Base-by-base conservation (phyloP, 1,140 invertebrate species). In the Saxidomus purpurata region DNA sequence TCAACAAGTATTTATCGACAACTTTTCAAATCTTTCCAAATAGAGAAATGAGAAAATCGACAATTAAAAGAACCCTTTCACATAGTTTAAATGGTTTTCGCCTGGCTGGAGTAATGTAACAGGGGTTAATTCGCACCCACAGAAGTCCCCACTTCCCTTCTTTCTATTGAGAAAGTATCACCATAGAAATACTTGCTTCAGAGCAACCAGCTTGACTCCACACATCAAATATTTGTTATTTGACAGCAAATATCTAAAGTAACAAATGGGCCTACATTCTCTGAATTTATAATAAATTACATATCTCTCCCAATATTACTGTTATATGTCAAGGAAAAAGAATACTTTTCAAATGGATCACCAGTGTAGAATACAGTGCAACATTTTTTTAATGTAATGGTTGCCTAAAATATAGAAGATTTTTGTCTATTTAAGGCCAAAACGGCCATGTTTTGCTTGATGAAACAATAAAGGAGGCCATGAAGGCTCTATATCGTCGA, bases 71-170 rank as follows among this genome's bases (percentile, higher is more conserved):
- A 36, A 19, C 11, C 28, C 25, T 25, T 85, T 71, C 31, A 74
- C 28, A 43, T 25, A n/a, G 13, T 13, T 49, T 28, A 76, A 71
- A 49, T 52, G 69, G 31, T 71, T 74, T 28, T 49, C 40, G 61
- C 31, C 43, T 74, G 31, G 40, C 43, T 47, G 55, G 67, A n/a
- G 28, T 49, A 52, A 71, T 36, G 63, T 36, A 85, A 71, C 40
- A 74, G 69, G 63, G 83, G 83, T 85, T 85, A 85, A 85, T 85
- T 85, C 76, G 83, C 69, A 85, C 67, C 83, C 49, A 43, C 36
- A 17, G 25, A 52, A 76, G 63, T 71, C 83, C 43, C 25, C 22
- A 85, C 69, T 85, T 84, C 82, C n/a, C 82, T 84, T 19, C 28
- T 13, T 31, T 55, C 40, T 36, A 59, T 79, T 79, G 49, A 79